phyloP scores from a whole-genome alignment of 2,797 vertebrate species.

The Eleutherodactylus coqui region DNA sequence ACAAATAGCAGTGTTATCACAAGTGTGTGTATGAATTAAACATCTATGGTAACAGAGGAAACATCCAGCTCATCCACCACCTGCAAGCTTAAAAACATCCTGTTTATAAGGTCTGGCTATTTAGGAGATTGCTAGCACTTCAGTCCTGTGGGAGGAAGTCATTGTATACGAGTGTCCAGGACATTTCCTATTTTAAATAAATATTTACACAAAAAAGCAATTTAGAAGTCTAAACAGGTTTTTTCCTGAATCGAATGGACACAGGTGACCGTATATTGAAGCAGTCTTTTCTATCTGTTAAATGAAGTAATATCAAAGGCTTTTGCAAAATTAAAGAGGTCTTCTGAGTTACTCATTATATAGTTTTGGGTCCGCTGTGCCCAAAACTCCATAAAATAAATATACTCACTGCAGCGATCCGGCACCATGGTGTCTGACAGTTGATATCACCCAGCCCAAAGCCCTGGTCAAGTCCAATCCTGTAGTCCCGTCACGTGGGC shows the following conservation, averaged over 20 bases:
- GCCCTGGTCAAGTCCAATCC: too few relatives aligned
- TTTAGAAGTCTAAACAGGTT: slow-evolving; percentile 12
- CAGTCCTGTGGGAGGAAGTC: slow-evolving; percentile 49
- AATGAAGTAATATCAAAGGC: neutral
- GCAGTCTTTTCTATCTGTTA: neutral
- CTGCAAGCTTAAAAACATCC: slow-evolving; percentile 58
- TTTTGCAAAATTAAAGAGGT: neutral
- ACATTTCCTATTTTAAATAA: slow-evolving; percentile 48
- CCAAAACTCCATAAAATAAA: too few relatives aligned
- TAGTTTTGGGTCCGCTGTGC: too few relatives aligned
- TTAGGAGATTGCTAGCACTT: slow-evolving; percentile 14
- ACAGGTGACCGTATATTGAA: slow-evolving; percentile 31
- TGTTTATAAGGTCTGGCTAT: slow-evolving; percentile 55
- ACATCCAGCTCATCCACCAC: slow-evolving; percentile 50
- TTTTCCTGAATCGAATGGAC: slow-evolving; percentile 12
- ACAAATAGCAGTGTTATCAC: slow-evolving; percentile 21
- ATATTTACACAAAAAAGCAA: slow-evolving; percentile 42
- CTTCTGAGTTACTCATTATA: too few relatives aligned
- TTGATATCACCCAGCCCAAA: too few relatives aligned
- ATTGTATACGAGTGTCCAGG: slow-evolving; percentile 40
- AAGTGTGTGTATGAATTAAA: slow-evolving; percentile 30
- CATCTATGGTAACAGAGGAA: slow-evolving; percentile 41
- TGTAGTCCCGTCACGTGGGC: too few relatives aligned
- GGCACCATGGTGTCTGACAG: too few relatives aligned
- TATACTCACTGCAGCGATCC: too few relatives aligned